Base-by-base conservation (phyloP, 2,113 vertebrate genomes). In the Telmatochromis sp. region DNA sequence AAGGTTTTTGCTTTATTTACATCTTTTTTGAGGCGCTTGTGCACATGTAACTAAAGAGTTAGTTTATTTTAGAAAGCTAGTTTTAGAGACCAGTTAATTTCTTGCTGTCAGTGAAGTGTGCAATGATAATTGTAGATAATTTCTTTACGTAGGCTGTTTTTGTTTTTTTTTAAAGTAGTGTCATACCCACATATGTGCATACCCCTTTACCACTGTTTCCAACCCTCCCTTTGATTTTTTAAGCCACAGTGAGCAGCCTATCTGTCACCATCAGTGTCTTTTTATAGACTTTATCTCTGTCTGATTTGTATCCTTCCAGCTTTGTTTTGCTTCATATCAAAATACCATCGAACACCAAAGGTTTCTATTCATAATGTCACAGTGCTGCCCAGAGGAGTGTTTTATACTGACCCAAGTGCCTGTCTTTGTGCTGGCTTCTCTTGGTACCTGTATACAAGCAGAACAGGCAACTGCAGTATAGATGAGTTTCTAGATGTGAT, bases 361-460 rank as follows among this genome's bases (percentile, higher is more conserved):
- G 85, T 88, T 86, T 91, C 40, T 91, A 85, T 87, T 93, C 85
- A 85, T 90, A 93, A 91, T 93, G 92, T 89, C 89, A 84, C 63
- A 21, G 60, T 84, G 82, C 63, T 88, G 84, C 87, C 86, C 78
- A 84, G 78, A 87, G 87, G 85, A 83, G 58, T 51, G 51, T 87
- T 80, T 83, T 53, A 57, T 86, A 80, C 86, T 33, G 81, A 87
- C 87, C 57, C 45, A 35, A 6, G 21, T 75, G 37, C 71, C 13
- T 87, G 42, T 81, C 55, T 80, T 11, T 7, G 11, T 78, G 60
- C 17, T 37, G 17, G 60, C 60, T 65, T 82, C 51, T 40, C 17
- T 58, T 75, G 23, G 81, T 87, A 21, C 6, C 68, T 81, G 42
- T 26, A 35, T 45, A 54, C 26, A 81, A 53, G 23, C 17, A 19